phyloP scores from a whole-genome alignment of 2,797 vertebrate genomes.

The Centropyge bicolor region DNA sequence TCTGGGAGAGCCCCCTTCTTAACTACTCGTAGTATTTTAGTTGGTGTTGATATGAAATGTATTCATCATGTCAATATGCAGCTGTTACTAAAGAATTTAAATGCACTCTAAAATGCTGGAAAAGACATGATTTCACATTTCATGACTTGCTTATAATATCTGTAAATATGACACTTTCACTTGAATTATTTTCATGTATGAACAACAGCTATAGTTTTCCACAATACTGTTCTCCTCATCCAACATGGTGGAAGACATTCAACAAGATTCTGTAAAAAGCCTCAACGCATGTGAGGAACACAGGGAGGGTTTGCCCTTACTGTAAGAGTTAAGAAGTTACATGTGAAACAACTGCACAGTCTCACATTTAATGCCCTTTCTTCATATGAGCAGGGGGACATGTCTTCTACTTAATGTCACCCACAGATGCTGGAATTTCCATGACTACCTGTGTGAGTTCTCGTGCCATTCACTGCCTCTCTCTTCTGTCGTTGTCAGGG shows the following conservation, averaged over 20 bases:
- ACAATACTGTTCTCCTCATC: neutral
- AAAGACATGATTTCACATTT: too few relatives aligned
- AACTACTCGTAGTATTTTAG: too few relatives aligned
- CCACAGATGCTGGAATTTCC: neutral
- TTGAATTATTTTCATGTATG: neutral
- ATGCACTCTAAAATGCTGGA: too few relatives aligned
- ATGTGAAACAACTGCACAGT: neutral
- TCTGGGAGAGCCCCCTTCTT: too few relatives aligned
- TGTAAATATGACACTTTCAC: neutral
- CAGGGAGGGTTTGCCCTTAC: neutral
- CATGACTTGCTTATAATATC: neutral
- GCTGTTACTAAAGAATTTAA: too few relatives aligned
- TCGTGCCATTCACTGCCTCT: neutral
- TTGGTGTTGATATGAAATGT: too few relatives aligned
- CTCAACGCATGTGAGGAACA: neutral
- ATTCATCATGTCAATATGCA: too few relatives aligned
- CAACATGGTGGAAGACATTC: neutral
- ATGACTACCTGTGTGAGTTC: neutral
- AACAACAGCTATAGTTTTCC: neutral
- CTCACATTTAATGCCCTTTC: too few relatives aligned
- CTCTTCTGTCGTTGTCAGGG: conserved; percentile 81
- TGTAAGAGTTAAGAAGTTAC: neutral
- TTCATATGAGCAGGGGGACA: neutral
- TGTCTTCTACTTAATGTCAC: neutral
- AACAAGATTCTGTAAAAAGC: neutral